These are phyloP conservation scores for Brachionus sp. DNA, from an alignment of 1,140 invertebrate genomes.

Conservation along the genomic window DNA sequence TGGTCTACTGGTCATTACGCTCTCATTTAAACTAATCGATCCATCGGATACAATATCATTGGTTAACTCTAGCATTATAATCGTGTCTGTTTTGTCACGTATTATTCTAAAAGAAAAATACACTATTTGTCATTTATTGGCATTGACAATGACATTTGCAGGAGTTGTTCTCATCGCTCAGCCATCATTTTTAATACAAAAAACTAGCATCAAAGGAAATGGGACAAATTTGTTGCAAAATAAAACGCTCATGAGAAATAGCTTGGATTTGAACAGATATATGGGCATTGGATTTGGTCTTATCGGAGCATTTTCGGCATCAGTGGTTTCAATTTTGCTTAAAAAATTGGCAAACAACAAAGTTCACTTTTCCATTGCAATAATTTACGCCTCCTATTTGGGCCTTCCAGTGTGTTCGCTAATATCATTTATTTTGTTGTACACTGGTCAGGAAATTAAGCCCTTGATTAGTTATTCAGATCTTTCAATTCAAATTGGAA, in stretches of 20 bases:
- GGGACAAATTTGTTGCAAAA: neutral
- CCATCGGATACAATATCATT: slow-evolving; percentile 18
- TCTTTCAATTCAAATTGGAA: neutral
- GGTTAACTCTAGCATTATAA: neutral
- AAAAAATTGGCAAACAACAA: slow-evolving; percentile 45
- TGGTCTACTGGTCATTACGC: neutral
- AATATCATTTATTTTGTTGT: neutral
- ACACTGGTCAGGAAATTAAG: neutral
- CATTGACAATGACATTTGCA: neutral
- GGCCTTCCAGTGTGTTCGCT: neutral
- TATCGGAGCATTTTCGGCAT: neutral
- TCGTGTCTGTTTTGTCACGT: slow-evolving; percentile 23
- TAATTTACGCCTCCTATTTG: slow-evolving; percentile 18
- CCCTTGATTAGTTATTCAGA: neutral
- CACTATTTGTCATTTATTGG: slow-evolving; percentile 19
- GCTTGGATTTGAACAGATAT: neutral
- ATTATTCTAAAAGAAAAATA: slow-evolving; percentile 35
- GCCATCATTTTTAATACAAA: slow-evolving; percentile 33
- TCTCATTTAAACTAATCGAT: slow-evolving; percentile 20
- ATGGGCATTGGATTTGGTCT: neutral
- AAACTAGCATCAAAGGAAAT: neutral
- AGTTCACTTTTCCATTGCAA: slow-evolving; percentile 42
- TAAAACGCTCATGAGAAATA: neutral
- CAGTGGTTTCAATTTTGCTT: neutral
- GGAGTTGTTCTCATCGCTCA: slow-evolving; percentile 30